A percentile compares a stretch with the other conserved stretches of the same genome.
Evolutionary conservation across 2,888 invertebrate species (phyloP).

Genomic region (Pyrrhosoma nymphula): DNA sequence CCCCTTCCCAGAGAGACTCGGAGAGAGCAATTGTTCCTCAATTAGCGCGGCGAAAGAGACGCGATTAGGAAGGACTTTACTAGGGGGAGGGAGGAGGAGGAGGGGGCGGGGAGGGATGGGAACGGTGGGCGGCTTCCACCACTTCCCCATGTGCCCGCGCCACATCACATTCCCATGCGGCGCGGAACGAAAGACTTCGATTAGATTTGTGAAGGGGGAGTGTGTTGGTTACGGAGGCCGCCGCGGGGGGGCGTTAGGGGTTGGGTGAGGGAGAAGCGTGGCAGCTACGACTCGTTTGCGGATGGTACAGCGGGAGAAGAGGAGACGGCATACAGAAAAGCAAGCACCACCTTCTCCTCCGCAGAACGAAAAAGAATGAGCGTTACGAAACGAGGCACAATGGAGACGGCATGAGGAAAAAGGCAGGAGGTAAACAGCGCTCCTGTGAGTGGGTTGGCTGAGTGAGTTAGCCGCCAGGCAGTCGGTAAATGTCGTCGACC

Average conservation of each 20-base stretch:
- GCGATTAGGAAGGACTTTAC: background rate
- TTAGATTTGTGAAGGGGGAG: background rate
- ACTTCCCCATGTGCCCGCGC: background rate
- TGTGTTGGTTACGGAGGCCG: background rate
- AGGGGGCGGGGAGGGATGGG: background rate
- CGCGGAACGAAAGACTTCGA: constrained; percentile 1
- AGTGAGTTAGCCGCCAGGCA: background rate
- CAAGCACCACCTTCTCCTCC: background rate
- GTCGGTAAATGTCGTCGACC: background rate
- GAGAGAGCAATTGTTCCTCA: background rate
- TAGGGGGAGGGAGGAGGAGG: background rate
- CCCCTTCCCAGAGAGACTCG: background rate
- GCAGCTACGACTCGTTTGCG: too few relatives aligned
- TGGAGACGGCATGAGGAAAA: background rate
- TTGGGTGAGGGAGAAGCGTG: background rate
- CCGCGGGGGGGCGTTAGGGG: background rate
- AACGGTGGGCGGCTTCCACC: background rate
- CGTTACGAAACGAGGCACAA: background rate
- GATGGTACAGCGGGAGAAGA: too few relatives aligned
- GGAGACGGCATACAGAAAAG: background rate
- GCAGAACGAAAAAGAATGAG: background rate
- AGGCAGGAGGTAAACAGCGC: background rate
- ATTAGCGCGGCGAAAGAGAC: constrained; percentile 23
- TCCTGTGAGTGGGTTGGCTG: background rate
- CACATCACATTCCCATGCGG: constrained; percentile 12